A percentile compares a stretch with the other conserved stretches of the same genome.
Conservation (phyloP, 2,888 invertebrate species). For the Pyrocoelia pectoralis region DNA sequence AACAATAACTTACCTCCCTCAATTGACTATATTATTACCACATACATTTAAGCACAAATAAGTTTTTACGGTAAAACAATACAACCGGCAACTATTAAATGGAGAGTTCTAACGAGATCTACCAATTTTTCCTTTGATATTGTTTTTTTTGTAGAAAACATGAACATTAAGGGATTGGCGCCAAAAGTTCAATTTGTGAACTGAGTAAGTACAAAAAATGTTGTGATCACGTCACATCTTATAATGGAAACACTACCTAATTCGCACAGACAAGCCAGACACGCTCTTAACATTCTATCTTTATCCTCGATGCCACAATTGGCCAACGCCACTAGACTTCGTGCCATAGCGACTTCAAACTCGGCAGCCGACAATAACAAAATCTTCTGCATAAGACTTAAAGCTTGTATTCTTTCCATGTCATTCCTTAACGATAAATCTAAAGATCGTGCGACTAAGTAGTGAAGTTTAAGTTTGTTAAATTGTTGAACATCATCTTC, state of each 20-base stretch:
- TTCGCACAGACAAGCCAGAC: conserved; percentile 88
- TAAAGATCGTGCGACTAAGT: conserved; percentile 85
- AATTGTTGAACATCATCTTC: conserved; percentile 81
- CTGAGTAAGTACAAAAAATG: no score
- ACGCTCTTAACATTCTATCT: conserved; percentile 84
- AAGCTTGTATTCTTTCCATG: conserved; percentile 89
- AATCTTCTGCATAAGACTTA: conserved; percentile 82
- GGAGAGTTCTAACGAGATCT: no score
- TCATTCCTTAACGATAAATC: conserved; percentile 92
- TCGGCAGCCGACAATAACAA: conserved; percentile 69
- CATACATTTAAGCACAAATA: no score
- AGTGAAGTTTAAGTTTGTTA: conserved; percentile 83
- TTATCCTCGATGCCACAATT: conserved; percentile 81
- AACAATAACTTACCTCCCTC: no score
- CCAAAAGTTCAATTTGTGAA: no score
- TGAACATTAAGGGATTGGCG: no score
- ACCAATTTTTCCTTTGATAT: no score
- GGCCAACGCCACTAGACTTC: conserved; percentile 83
- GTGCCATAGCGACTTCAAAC: conserved; percentile 79
- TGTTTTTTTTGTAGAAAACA: no score
- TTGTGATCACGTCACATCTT: no score
- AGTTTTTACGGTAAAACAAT: no score
- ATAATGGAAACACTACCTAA: conserved; percentile 71
- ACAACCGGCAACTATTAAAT: no score
- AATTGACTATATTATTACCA: no score